A percentile compares a stretch with the other conserved stretches of the same genome.
Conservation (phyloP, 2,888 invertebrate species). For the Mamestra brassicae region DNA sequence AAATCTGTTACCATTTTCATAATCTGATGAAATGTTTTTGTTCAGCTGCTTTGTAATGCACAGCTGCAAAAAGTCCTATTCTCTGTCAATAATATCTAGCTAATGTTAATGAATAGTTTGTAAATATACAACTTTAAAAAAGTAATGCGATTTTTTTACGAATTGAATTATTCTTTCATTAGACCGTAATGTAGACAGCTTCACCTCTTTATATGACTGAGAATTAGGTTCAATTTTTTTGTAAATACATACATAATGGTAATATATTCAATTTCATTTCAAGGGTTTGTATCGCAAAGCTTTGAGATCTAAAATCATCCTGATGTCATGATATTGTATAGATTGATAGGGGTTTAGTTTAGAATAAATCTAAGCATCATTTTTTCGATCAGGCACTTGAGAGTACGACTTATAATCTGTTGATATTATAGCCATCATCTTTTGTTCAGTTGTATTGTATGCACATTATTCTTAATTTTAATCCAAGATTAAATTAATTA, state of each 20-base stretch:
- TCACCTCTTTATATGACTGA: constrained; percentile 87
- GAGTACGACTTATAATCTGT: constrained; percentile 56
- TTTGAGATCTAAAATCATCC: constrained; percentile 73
- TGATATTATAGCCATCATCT: constrained; percentile 54
- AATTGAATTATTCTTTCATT: constrained; percentile 52
- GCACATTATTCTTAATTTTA: constrained; percentile 56
- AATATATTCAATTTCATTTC: constrained; percentile 77
- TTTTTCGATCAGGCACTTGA: constrained; percentile 56
- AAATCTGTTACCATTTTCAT: constrained; percentile 78
- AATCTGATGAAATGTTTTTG: constrained; percentile 54
- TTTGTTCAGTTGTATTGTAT: constrained; percentile 56
- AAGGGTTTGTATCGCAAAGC: constrained; percentile 72
- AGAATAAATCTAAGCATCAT: constrained; percentile 61
- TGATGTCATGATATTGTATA: constrained; percentile 67
- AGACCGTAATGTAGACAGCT: constrained; percentile 67
- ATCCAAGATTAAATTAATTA: constrained; percentile 71
- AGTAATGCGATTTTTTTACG: constrained; percentile 57
- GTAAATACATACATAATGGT: constrained; percentile 78
- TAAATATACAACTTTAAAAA: constrained; percentile 66
- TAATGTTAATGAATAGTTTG: constrained; percentile 61
- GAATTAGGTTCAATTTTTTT: constrained; percentile 88
- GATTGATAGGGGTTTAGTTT: constrained; percentile 60
- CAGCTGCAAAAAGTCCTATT: constrained; percentile 59
- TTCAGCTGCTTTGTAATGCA: constrained; percentile 56
- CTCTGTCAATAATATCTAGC: constrained; percentile 61